Base-by-base conservation (phyloP, 2,113 vertebrate species). In the Catharus minimus region DNA sequence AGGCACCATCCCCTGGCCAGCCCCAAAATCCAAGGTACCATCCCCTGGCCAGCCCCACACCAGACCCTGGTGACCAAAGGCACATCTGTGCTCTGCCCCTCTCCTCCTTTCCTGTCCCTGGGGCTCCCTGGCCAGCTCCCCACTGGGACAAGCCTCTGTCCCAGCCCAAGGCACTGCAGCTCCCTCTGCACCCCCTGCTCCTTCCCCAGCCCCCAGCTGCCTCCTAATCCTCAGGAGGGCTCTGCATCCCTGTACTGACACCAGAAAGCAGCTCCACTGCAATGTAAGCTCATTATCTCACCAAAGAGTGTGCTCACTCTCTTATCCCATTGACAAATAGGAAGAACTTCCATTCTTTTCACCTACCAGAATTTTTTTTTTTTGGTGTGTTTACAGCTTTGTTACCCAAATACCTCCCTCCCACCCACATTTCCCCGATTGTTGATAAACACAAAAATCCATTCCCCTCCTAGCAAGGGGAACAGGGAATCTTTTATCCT, bases 401-500 rank as follows among this genome's bases (percentile, higher is more conserved):
- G 78, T 91, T 75, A 85, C 58, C 39, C 50, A 62, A 69, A 76
- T 3, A 41, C 33, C 60, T 84, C 61, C 38, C 46, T 82, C 83
- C 49, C 22, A n/a, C 46, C 49, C 71, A 76, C 55, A 39, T 83
- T 92, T 73, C 27, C 74, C 65, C 0, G 2, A 66, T 55, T 79
- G 66, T 30, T 73, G 90, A 89, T 93, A 69, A 76, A 85, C 77
- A 76, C 5, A 30, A 88, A 90, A 94, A 93, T 82, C 88, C 81
- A 71, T 89, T 86, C 89, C 30, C n/a, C 66, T 88, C 60, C 69
- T n/a, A 82, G 92, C 78, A 73, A 58, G 67, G 13, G 57, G 76
- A 88, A 24, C 44, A 57, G 69, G 41, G 47, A 64, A 92, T 92
- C 89, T 85, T 92, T 92, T 90, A 94, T 94, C 81, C 86, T 87